Conservation (phyloP, 1,140 invertebrate genomes). For the Nylanderia fulva region DNA sequence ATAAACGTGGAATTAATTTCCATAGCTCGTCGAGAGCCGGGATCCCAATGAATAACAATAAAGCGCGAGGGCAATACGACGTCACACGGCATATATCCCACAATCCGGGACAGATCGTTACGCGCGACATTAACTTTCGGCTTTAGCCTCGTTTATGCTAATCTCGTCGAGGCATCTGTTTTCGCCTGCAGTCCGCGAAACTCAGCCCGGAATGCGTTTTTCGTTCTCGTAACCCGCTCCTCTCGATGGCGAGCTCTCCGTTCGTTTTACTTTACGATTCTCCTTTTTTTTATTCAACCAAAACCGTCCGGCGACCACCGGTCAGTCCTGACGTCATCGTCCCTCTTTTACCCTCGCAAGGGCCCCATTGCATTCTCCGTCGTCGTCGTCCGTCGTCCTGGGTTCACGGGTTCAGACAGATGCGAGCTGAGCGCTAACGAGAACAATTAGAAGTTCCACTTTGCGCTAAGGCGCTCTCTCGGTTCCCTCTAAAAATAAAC, state of each 20-base stretch:
- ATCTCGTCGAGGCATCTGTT: conserved; percentile 80
- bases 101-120: conserved; percentile 71
- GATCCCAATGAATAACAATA: conserved; percentile 78
- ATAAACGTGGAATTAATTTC: conserved; percentile 73
- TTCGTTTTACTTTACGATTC: conserved; percentile 37
- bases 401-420: conserved; percentile 85
- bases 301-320: conserved; percentile 40
- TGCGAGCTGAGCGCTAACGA: conserved; percentile 83
- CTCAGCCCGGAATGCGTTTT: conserved; percentile 47
- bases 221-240: conserved; percentile 34
- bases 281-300: conserved; percentile 14
- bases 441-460: conserved; percentile 86
- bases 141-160: conserved; percentile 81
- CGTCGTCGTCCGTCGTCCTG: conserved; percentile 68
- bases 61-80: conserved; percentile 68
- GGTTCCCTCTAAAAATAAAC: conserved; percentile 84
- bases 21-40: conserved; percentile 67
- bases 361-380: conserved; percentile 29
- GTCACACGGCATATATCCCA: conserved; percentile 53
- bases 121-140: conserved; percentile 78
- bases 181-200: conserved; percentile 48
- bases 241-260: conserved; percentile 3
- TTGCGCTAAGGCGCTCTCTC: conserved; percentile 77
- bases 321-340: conserved; percentile 59
- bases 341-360: conserved; percentile 29